Conservation (phyloP, 1,140 invertebrate species). For the Drosophila leontia region DNA sequence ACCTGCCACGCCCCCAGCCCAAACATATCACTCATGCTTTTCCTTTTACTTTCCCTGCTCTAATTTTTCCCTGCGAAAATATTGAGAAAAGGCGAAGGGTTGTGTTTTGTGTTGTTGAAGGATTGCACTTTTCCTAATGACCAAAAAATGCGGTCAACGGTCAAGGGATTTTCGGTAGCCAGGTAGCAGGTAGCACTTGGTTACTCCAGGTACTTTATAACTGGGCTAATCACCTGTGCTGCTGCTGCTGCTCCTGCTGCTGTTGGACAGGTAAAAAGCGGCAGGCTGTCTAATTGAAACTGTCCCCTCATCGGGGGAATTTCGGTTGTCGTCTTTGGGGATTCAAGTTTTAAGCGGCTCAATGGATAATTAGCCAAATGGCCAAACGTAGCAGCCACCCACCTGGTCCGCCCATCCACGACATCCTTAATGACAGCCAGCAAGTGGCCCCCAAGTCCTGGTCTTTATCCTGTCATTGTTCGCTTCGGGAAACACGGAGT, state of each 20-base stretch:
- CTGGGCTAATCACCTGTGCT: conserved; percentile 21
- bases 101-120: neutral
- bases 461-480: conserved; percentile 12
- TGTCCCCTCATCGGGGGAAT: conserved; percentile 25
- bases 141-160: conserved; percentile 38
- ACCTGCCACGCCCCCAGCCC: conserved; percentile 36
- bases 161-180: conserved; percentile 23
- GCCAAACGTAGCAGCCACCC: neutral
- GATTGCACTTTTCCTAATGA: conserved; percentile 40
- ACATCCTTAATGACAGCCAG: conserved; percentile 9
- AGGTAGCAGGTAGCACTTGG: conserved; percentile 11
- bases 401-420: neutral
- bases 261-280: neutral
- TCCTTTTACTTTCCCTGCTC: conserved; percentile 6
- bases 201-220: conserved; percentile 5
- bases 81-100: conserved; percentile 12
- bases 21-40: conserved; percentile 34
- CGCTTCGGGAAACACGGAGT: neutral
- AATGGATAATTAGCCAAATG: conserved; percentile 72
- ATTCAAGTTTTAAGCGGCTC: conserved; percentile 69
- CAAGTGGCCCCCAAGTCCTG: conserved; percentile 8
- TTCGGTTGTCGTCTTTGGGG: conserved; percentile 44
- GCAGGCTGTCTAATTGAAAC: conserved; percentile 36
- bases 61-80: conserved; percentile 14
- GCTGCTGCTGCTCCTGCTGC: neutral